phyloP scores from a whole-genome alignment of 2,888 invertebrate genomes.

The Biston betularia region DNA sequence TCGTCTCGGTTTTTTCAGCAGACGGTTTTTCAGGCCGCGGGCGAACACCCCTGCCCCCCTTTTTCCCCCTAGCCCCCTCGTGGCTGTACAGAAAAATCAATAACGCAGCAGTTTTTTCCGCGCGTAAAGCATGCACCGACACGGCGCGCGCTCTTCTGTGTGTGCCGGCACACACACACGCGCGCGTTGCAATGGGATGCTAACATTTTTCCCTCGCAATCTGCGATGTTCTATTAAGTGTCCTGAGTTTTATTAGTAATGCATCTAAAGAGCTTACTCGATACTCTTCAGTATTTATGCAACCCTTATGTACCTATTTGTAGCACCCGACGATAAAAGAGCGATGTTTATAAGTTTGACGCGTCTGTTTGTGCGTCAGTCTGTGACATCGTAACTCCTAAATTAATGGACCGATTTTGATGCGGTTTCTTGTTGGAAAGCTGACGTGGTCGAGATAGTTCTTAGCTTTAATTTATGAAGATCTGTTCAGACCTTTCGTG shows the following conservation, averaged over 20 bases:
- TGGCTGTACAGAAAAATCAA: slow-evolving; percentile 86
- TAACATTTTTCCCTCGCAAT: slow-evolving; percentile 75
- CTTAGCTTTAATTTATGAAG: too few species aligned
- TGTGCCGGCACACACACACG: slow-evolving; percentile 66
- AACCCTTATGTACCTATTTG: too few species aligned
- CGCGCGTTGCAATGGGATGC: slow-evolving; percentile 68
- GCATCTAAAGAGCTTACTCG: slow-evolving; percentile 71
- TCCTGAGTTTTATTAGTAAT: slow-evolving; percentile 70
- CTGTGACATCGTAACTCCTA: too few species aligned
- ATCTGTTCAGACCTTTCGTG: too few species aligned
- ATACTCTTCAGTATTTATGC: slow-evolving; percentile 37
- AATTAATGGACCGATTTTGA: too few species aligned
- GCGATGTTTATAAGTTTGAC: too few species aligned
- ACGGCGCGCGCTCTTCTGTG: slow-evolving; percentile 63
- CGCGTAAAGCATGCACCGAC: slow-evolving; percentile 87
- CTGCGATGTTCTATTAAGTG: slow-evolving; percentile 59
- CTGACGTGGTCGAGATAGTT: too few species aligned
- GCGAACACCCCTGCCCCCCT: slow-evolving; percentile 64
- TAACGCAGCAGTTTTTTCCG: slow-evolving; percentile 87
- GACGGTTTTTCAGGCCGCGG: slow-evolving; percentile 86
- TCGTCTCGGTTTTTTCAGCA: slow-evolving; percentile 86
- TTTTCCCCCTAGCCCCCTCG: slow-evolving; percentile 59
- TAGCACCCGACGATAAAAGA: too few species aligned
- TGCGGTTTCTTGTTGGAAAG: too few species aligned
- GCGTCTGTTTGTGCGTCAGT: too few species aligned